Evolutionary conservation across 2,113 vertebrate genomes (phyloP), one percentile per base, ranked within the genome.

Genomic region (Melierax canorus): DNA sequence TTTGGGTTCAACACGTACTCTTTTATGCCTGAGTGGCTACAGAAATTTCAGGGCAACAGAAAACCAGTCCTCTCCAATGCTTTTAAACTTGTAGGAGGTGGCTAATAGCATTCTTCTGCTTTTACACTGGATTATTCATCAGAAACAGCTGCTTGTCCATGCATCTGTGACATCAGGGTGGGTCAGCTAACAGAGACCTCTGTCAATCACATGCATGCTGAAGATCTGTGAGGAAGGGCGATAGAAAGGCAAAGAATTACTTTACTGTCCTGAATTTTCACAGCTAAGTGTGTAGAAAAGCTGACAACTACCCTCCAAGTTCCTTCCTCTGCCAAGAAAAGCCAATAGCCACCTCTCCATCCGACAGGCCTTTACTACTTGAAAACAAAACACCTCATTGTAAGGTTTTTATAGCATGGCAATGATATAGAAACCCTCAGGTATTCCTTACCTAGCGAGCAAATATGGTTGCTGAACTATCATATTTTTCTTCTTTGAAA

Each of bases 321-420:
- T 77, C 74, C 77, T 59, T 63, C 38, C 41, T 20, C 6, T 69
- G 74, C 69, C 79, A 64, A 34, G 66, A 64, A 63, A 67, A 79
- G 41, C 36, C 82, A 39, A 2, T 21, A 58, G 71, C 62, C 78
- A 58, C 38, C 63, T 79, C 79, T 66, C 34, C 38, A 30, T 32
- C 64, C n/a, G 51, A 13, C 32, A n/a, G 17, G 7, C 43, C 36
- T 43, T 55, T 17, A 16, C 36, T 34, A 2, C 26, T 15, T 27
- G n/a, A 18, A 23, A 66, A 53, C 41, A 53, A 32, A 51, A 26
- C 30, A 32, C 29, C 2, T 1, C 18, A 2, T 5, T 39, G 36
- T 5, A 26, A 39, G 50, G 36, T 6, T 58, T 74, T 50, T 11
- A 1, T 32, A 21, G 55, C 21, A 16, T 0, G 0, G 13, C 0